Percentiles rank a stretch among this genome's conserved stretches.
Evolutionary conservation across 2,888 invertebrate genomes (phyloP).

Genomic region (Drosophila niveifrons): DNA sequence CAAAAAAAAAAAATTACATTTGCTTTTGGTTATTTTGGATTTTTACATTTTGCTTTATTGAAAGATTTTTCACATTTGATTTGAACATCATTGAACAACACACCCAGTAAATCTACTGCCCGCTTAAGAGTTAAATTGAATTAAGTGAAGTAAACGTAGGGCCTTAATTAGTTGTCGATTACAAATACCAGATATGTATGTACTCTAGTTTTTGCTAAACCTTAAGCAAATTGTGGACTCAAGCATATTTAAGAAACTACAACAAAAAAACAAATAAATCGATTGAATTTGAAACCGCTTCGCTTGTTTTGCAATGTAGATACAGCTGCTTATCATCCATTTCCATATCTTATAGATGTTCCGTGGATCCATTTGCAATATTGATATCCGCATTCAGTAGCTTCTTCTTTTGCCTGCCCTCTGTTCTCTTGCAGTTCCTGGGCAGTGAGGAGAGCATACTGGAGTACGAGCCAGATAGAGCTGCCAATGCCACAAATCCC

Average conservation of each 20-base stretch:
- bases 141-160: constrained; percentile 24
- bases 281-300: constrained; percentile 63
- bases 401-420: constrained; percentile 3
- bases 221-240: constrained; percentile 69
- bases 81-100: constrained; percentile 8
- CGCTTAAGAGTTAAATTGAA: constrained; percentile 25
- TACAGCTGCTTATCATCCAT: constrained; percentile 30
- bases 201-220: constrained; percentile 63
- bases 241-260: constrained; percentile 62
- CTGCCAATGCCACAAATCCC: constrained; percentile 55
- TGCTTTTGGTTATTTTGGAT: constrained; percentile 20
- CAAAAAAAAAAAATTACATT: constrained; percentile 24
- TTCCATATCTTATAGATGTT: constrained; percentile 2
- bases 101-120: constrained; percentile 42
- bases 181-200: constrained; percentile 31
- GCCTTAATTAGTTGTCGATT: constrained; percentile 62
- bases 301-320: constrained; percentile 44
- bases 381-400: neutral
- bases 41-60: neutral
- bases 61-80: neutral
- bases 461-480: constrained; percentile 88
- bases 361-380: constrained; percentile 1
- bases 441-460: constrained; percentile 94
- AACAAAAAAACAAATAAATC: constrained; percentile 53
- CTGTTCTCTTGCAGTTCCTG: constrained; percentile 87